Evolutionary conservation across 2,888 invertebrate genomes (phyloP).

Genomic region (Teleogryllus oceanicus): DNA sequence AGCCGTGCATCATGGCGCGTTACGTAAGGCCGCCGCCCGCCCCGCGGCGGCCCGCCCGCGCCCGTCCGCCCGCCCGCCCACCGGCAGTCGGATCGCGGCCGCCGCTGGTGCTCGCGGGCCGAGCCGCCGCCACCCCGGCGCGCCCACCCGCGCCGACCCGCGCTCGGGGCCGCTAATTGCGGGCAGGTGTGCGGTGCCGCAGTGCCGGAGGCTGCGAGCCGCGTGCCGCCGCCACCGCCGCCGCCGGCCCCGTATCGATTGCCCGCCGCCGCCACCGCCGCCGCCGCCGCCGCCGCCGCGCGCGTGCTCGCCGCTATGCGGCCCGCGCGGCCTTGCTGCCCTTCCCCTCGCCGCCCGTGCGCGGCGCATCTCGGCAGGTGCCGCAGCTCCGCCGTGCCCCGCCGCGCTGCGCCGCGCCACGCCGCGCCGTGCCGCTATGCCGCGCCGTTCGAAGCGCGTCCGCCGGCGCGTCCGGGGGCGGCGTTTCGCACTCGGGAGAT

Average conservation of each 20-base stretch:
- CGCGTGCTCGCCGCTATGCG: conserved; percentile 18
- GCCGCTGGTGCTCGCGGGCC: too few species aligned
- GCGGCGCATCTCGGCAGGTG: conserved; percentile 6
- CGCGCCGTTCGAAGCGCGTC: neutral
- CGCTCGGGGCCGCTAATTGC: neutral
- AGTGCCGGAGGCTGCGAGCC: conserved; percentile 18
- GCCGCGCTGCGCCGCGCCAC: neutral
- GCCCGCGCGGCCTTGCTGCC: conserved; percentile 18
- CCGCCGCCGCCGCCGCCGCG: neutral
- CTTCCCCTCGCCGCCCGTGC: neutral
- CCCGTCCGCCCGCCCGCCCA: too few species aligned
- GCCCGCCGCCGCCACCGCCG: neutral
- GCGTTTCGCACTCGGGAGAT: neutral
- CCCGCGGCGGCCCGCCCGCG: too few species aligned
- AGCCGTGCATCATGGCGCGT: neutral
- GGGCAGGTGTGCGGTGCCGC: conserved; percentile 2
- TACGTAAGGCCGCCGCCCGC: too few species aligned
- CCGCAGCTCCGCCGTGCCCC: neutral
- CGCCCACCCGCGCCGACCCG: too few species aligned
- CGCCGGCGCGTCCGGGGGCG: neutral
- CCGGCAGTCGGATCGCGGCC: too few species aligned
- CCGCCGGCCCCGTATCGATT: neutral
- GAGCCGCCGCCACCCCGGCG: too few species aligned
- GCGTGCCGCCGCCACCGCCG: neutral
- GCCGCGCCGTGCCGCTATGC: neutral